Percentiles rank a stretch among this genome's conserved stretches.
Conservation (phyloP, 2,797 vertebrate genomes). For the Toxotes lorentzi region DNA sequence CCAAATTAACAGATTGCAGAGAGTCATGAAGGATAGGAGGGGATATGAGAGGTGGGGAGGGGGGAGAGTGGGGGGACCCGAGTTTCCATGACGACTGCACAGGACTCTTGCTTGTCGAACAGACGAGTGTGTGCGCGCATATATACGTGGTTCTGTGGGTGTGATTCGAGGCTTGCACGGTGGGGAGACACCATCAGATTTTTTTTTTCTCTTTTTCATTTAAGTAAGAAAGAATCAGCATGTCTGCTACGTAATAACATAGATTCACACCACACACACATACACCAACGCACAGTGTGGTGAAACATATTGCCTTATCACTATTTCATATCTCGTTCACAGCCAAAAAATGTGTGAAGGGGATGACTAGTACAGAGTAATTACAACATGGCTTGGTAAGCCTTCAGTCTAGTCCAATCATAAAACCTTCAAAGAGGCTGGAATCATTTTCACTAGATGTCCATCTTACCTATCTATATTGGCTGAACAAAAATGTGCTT, state of each 20-base stretch:
- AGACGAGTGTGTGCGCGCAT: slow-evolving; percentile 12
- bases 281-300: slow-evolving; percentile 31
- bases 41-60: slow-evolving; percentile 47
- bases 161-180: slow-evolving; percentile 53
- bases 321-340: slow-evolving; percentile 44
- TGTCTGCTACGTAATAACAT: neutral
- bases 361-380: slow-evolving; percentile 36
- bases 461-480: neutral
- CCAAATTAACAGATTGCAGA: slow-evolving; percentile 82
- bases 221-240: slow-evolving; percentile 28
- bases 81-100: slow-evolving; percentile 83
- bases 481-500: neutral
- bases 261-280: slow-evolving; percentile 26
- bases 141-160: slow-evolving; percentile 15
- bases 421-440: neutral
- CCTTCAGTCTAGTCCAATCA: slow-evolving; percentile 17
- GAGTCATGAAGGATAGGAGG: slow-evolving; percentile 72
- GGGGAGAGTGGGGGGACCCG: slow-evolving; percentile 3
- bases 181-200: slow-evolving; percentile 59
- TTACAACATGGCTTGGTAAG: slow-evolving; percentile 1
- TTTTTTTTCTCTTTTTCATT: slow-evolving; percentile 27
- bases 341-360: slow-evolving; percentile 49
- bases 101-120: slow-evolving; percentile 75
- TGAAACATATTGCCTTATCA: slow-evolving; percentile 59
- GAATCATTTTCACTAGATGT: slow-evolving; percentile 5